Base-by-base conservation (phyloP, 2,888 invertebrate genomes). In the Osedax frankpressi region DNA sequence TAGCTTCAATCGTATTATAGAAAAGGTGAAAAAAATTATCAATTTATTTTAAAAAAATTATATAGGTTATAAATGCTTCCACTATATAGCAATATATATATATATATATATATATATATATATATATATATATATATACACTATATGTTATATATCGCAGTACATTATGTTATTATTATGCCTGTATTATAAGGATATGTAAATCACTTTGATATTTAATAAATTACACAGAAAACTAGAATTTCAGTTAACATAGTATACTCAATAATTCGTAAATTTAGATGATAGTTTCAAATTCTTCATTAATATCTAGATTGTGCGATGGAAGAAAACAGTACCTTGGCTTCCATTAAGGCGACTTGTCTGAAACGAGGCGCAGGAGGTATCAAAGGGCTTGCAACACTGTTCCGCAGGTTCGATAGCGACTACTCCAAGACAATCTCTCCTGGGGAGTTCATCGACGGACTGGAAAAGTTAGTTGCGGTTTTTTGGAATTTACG, bases 361-460 rank as follows among this genome's bases (percentile, higher is more conserved):
- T 76, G 76, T 72, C 71, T 72, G 29, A n/a, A 24, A 26, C 44
- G 69, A 28, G 75, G 74, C 1, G 26, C 74, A 24, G 25, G 30
- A 30, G 74, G 75, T 19, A 71, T 76, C 29, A 73, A 75, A 44
- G 76, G 73, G 1, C 73, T 76, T 26, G 67, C 65, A 25, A 63
- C 44, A 14, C 63, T 76, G 14, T 76, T 76, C 74, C 71, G 76
- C 6, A 29, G 62, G 3, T n/a, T 76, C 30, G 75, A 76, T 72
- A 76, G 24, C n/a, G 75, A 76, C 74, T 76, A 30, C 72, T 76
- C 75, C 28, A 82, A 73, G 65, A 80, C 79, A 14, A 80, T 79
- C 25, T 78, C 77, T 72, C 77, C 76, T 74, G 79, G 79, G 14
- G 83, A 83, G 75, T 77, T 83, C 28, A 74, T 73, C 2, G 73